Conservation (phyloP, 2,888 invertebrate genomes). For the Protodeltote pygarga region DNA sequence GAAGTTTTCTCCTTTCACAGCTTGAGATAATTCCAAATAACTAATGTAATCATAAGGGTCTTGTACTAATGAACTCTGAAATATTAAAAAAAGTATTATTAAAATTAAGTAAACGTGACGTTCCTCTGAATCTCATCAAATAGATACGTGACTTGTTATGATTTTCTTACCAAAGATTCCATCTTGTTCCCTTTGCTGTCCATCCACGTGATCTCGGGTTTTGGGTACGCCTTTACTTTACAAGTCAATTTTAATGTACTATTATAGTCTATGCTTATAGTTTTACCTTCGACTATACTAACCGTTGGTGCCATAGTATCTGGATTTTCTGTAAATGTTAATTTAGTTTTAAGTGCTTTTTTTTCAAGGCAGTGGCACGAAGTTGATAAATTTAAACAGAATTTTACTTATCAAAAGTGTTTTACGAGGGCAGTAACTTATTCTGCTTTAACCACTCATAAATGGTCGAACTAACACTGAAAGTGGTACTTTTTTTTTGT, state of each 20-base stretch:
- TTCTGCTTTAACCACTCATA: too few species aligned
- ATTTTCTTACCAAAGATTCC: slow-evolving; percentile 23
- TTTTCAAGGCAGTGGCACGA: too few species aligned
- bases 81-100: neutral
- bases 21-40: slow-evolving; percentile 23
- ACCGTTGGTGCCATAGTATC: slow-evolving; percentile 21
- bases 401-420: too few species aligned
- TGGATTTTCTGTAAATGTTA: slow-evolving; percentile 13
- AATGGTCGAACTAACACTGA: too few species aligned
- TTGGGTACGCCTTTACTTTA: slow-evolving; percentile 41
- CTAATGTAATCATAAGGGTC: slow-evolving; percentile 41
- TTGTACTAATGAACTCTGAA: slow-evolving; percentile 32
- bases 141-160: neutral
- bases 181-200: slow-evolving; percentile 7
- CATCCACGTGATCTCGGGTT: slow-evolving; percentile 34
- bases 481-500: too few species aligned
- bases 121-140: neutral
- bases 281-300: slow-evolving; percentile 41
- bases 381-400: too few species aligned
- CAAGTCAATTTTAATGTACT: slow-evolving; percentile 39
- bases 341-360: too few species aligned
- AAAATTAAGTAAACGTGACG: too few species aligned
- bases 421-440: too few species aligned
- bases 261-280: slow-evolving; percentile 27
- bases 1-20: slow-evolving; percentile 15